Percentiles rank a stretch among this genome's conserved stretches.
These are phyloP conservation scores for Megalonaias nervosa DNA, from an alignment of 1,140 invertebrate genomes.

Conservation along the genomic window DNA sequence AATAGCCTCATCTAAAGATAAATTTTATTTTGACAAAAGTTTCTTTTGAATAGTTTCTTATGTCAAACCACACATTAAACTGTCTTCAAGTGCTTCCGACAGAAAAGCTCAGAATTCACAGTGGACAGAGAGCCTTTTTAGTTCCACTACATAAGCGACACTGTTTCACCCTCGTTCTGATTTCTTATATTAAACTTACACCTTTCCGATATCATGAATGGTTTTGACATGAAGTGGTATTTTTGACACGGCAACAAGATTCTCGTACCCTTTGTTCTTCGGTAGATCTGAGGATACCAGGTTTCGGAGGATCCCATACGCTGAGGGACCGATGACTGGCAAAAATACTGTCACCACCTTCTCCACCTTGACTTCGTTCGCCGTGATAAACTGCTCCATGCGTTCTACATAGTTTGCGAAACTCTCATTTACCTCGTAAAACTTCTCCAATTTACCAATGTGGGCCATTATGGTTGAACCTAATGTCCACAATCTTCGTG, in stretches of 20 bases:
- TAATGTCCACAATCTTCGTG: too few relatives aligned
- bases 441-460: slow-evolving; percentile 10
- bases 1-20: slow-evolving; percentile 1
- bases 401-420: slow-evolving; percentile 18
- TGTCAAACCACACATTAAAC: slow-evolving; percentile 6
- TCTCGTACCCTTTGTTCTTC: background rate
- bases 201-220: slow-evolving; percentile 6
- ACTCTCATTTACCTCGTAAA: background rate
- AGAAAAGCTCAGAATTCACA: slow-evolving; percentile 1
- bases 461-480: slow-evolving; percentile 3
- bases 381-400: slow-evolving; percentile 8
- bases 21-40: slow-evolving; percentile 12
- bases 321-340: slow-evolving; percentile 8
- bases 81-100: background rate
- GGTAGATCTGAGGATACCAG: background rate
- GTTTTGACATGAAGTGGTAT: slow-evolving; percentile 11
- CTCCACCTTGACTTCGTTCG: slow-evolving; percentile 17
- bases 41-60: slow-evolving; percentile 5
- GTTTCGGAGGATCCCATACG: slow-evolving; percentile 7
- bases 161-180: slow-evolving; percentile 11
- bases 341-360: slow-evolving; percentile 11
- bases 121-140: slow-evolving; percentile 1
- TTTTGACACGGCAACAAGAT: background rate
- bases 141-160: slow-evolving; percentile 14
- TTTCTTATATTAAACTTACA: slow-evolving; percentile 22